These are phyloP conservation scores for Spermophilus dauricus DNA, from an alignment of 2,113 vertebrate genomes.

Conservation along the genomic window DNA sequence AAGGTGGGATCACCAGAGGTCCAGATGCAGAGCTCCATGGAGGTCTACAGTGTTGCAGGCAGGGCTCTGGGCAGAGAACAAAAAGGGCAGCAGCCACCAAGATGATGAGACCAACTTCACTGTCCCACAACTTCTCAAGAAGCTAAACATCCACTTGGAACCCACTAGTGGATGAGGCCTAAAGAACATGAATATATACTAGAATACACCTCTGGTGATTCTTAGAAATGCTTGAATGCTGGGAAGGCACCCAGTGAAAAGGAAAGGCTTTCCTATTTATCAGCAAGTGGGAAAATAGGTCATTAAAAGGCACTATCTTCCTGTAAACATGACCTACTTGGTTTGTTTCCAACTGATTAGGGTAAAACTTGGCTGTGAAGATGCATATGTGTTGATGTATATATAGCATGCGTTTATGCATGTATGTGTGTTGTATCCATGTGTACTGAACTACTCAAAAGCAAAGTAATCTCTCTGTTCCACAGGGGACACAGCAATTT, in stretches of 20 bases:
- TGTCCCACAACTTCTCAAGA: neutral
- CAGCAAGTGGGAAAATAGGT: neutral
- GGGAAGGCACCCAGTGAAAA: neutral
- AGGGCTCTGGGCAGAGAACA: neutral
- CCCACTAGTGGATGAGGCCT: neutral
- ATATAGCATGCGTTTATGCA: neutral
- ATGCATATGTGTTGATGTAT: neutral
- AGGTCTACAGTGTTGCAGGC: neutral
- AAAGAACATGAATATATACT: neutral
- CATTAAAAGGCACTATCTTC: neutral
- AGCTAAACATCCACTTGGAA: neutral
- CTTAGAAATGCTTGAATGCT: neutral
- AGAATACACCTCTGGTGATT: neutral
- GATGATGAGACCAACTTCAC: neutral
- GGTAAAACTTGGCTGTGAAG: neutral
- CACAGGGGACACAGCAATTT: neutral
- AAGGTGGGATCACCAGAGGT: neutral
- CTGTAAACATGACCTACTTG: neutral
- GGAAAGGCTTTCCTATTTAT: neutral
- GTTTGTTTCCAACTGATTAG: neutral
- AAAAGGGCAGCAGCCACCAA: accelerated
- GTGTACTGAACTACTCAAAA: neutral
- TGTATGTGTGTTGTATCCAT: too few species aligned
- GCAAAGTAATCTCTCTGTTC: neutral
- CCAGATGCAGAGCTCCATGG: neutral